Evolutionary conservation across 2,797 vertebrate species (phyloP).

Genomic region (Cheirogaleus major): DNA sequence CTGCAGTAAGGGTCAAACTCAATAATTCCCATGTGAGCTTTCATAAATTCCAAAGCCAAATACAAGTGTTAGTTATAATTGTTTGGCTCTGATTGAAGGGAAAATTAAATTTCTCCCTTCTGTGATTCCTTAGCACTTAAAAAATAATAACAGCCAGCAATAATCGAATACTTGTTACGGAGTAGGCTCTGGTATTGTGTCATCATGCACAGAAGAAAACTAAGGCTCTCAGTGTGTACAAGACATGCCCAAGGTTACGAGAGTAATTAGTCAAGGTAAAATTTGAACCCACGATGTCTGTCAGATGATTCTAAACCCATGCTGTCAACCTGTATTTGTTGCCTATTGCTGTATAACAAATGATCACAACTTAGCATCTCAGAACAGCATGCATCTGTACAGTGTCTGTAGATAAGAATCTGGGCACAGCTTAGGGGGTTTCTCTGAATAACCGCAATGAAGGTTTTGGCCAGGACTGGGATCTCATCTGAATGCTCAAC

Average conservation of each 20-base stretch:
- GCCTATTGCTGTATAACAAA: neutral
- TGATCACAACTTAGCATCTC: neutral
- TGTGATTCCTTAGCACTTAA: constrained; percentile 33
- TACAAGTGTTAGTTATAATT: constrained; percentile 14
- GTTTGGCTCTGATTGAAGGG: constrained; percentile 13
- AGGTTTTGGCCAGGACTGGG: neutral
- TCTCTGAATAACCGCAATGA: neutral
- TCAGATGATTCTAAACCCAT: neutral
- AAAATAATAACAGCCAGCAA: neutral
- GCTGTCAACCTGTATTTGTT: neutral
- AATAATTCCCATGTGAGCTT: neutral
- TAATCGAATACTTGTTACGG: neutral
- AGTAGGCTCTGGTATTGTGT: neutral
- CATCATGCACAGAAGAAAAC: neutral
- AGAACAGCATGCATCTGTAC: neutral
- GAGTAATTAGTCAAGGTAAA: neutral
- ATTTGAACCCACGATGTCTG: neutral
- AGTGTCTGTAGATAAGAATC: neutral
- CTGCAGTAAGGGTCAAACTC: neutral
- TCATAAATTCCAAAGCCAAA: neutral
- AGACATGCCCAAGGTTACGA: neutral
- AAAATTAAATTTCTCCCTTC: constrained; percentile 18
- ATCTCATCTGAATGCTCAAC: neutral
- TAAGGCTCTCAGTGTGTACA: neutral
- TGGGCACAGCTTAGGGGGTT: neutral